phyloP scores from a whole-genome alignment of 2,113 vertebrate genomes.

The Rhabdornis inornatus region DNA sequence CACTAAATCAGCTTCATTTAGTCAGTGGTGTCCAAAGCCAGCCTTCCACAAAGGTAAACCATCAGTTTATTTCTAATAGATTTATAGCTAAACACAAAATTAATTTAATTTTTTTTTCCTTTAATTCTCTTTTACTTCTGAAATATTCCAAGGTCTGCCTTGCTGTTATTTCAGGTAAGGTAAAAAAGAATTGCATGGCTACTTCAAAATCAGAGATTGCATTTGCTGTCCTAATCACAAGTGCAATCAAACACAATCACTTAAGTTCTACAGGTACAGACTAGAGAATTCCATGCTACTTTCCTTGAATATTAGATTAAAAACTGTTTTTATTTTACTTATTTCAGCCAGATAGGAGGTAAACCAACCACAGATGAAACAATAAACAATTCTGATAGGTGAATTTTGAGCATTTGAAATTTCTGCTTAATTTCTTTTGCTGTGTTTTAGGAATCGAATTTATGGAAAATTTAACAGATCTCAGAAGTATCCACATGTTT shows the following conservation, averaged over 20 bases:
- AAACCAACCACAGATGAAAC: not conserved
- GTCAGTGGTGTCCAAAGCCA: not conserved
- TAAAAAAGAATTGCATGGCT: not conserved
- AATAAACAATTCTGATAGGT: not conserved
- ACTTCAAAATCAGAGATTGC: not conserved
- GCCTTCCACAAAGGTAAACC: not conserved
- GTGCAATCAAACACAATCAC: not conserved
- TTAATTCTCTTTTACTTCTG: not conserved
- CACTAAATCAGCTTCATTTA: not conserved
- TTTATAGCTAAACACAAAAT: not conserved
- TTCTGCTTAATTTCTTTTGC: not conserved
- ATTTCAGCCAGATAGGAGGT: not conserved
- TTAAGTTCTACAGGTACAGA: not conserved
- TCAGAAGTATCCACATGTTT: not conserved
- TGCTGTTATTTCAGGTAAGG: not conserved
- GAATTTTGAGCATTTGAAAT: not conserved
- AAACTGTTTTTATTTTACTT: not conserved
- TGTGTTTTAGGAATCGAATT: not conserved
- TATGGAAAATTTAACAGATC: not conserved
- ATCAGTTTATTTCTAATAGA: not conserved
- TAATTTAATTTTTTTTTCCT: fast-evolving
- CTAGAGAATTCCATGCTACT: not conserved
- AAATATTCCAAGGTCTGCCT: not conserved
- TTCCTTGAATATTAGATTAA: not conserved
- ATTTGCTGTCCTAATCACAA: not conserved